A percentile compares a stretch with the other conserved stretches of the same genome.
These are phyloP conservation scores for Chloebia gouldiae DNA, from an alignment of 2,113 vertebrate species.

Conservation along the genomic window DNA sequence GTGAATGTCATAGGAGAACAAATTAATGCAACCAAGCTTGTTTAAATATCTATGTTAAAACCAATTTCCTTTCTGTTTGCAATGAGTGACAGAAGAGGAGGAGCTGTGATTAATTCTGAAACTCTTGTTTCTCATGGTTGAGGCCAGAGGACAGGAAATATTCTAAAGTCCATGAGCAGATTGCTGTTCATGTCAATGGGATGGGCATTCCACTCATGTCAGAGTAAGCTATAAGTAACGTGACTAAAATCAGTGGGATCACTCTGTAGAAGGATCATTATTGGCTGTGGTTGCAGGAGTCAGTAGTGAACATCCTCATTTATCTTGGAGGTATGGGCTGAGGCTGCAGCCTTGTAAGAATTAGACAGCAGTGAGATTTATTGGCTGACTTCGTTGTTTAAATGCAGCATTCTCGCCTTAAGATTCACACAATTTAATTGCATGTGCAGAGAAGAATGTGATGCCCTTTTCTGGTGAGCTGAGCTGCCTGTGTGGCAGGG, in stretches of 20 bases:
- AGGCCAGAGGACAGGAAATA: neutral
- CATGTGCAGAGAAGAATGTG: neutral
- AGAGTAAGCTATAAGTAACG: neutral
- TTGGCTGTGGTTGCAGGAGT: neutral
- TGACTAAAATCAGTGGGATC: neutral
- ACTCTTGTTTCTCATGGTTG: neutral
- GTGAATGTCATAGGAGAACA: neutral
- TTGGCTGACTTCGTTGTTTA: slow-evolving; percentile 39
- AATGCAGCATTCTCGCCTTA: neutral
- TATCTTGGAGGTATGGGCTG: neutral
- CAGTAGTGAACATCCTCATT: neutral
- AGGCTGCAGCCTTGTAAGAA: neutral
- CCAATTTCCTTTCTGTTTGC: neutral
- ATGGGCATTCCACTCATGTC: neutral
- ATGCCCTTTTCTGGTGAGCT: slow-evolving; percentile 53
- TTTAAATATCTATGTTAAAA: neutral
- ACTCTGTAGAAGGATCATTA: neutral
- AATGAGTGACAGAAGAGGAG: neutral
- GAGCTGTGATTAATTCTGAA: neutral
- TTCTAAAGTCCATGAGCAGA: neutral
- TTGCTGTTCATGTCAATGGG: neutral
- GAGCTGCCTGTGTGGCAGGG: neutral
- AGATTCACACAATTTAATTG: neutral
- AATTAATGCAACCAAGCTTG: neutral
- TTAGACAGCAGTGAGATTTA: neutral